These are phyloP conservation scores for Protonibea diacanthus DNA, from an alignment of 2,797 vertebrate genomes.

Conservation along the genomic window DNA sequence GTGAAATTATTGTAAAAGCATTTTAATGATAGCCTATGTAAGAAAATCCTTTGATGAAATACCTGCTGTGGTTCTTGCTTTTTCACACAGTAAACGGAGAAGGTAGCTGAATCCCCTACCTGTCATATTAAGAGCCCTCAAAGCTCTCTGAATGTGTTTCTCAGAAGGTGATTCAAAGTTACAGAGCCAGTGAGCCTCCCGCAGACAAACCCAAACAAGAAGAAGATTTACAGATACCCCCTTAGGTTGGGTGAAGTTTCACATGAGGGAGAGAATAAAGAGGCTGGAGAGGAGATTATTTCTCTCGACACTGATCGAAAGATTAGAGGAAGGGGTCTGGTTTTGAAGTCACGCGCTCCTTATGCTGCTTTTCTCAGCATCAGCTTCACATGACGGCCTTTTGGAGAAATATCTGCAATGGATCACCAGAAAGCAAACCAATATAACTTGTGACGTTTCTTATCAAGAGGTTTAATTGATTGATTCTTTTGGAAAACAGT, in stretches of 20 bases:
- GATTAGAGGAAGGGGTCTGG: slow-evolving; percentile 67
- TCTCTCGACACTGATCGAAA: slow-evolving; percentile 62
- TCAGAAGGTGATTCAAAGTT: slow-evolving; percentile 62
- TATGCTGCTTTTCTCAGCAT: slow-evolving; percentile 38
- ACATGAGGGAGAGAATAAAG: slow-evolving; percentile 52
- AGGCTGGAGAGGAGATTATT: slow-evolving; percentile 65
- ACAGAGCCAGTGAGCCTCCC: slow-evolving; percentile 47
- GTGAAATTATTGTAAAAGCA: slow-evolving; percentile 47
- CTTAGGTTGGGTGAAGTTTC: slow-evolving; percentile 53
- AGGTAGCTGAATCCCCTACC: slow-evolving; percentile 42
- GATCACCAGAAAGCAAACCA: slow-evolving; percentile 35
- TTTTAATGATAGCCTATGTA: slow-evolving; percentile 47
- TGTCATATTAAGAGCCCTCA: slow-evolving; percentile 55
- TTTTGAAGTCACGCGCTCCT: slow-evolving; percentile 52
- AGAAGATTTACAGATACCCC: slow-evolving; percentile 71
- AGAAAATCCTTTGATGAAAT: slow-evolving; percentile 56
- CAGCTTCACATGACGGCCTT: slow-evolving; percentile 12
- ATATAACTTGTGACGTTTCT: slow-evolving; percentile 23
- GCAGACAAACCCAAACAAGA: slow-evolving; percentile 79
- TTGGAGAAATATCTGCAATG: slow-evolving; percentile 16
- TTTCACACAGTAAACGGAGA: slow-evolving; percentile 53
- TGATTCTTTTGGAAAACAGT: slow-evolving; percentile 26
- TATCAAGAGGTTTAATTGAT: slow-evolving; percentile 32
- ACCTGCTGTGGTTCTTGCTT: slow-evolving; percentile 38
- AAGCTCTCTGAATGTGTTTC: slow-evolving; percentile 56